Evolutionary conservation across 2,888 invertebrate genomes (phyloP), one percentile per base, ranked within the genome.

Genomic region (Tholera decimalis): DNA sequence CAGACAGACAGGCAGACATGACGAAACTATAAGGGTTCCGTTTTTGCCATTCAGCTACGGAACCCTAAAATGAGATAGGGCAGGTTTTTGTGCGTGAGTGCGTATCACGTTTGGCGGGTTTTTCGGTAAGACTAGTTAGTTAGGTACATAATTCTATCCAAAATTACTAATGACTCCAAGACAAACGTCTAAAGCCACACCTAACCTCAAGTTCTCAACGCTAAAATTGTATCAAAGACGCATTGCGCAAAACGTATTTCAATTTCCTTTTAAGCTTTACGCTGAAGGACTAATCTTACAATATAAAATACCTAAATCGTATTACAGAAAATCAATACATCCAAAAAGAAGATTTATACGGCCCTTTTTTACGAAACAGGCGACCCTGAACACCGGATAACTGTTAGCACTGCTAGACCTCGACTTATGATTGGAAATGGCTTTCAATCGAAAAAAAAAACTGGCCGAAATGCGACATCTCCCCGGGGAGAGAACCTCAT

Each of bases 381-480:
- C 64, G 57, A 60, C 75, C 64, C 63, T 60, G 37, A 58, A 57
- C 28, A 20, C 49, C 39, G 70, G 70, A 57, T 75, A 60, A 70
- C 37, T 51, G 68, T 74, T 74, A 62, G 64, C 76, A 60, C 51
- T 44, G 54, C 58, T 47, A 44, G 46, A 59, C 46, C 41, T 39
- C 22, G 39, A 57, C 64, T 67, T 75, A 65, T 71, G 71, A 76
- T 77, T 76, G 73, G 68, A 65, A 75, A 63, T 59, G 61, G 66
- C 59, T 64, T 75, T 65, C 65, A 63, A 69, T 79, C 57, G 65
- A 7, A 22, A 58, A 58, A 73, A 71, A 77, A 77, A 77, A 65
- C 28, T 62, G 50, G 8, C 53, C 24, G 43, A 49, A 70, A 47
- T 50, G 33, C 43, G 60, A 68, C 61, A 49, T 59, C 46, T 68